Percentiles rank a stretch among this genome's conserved stretches.
Conservation (phyloP, 2,888 invertebrate genomes). For the Halictus quadricinctus region DNA sequence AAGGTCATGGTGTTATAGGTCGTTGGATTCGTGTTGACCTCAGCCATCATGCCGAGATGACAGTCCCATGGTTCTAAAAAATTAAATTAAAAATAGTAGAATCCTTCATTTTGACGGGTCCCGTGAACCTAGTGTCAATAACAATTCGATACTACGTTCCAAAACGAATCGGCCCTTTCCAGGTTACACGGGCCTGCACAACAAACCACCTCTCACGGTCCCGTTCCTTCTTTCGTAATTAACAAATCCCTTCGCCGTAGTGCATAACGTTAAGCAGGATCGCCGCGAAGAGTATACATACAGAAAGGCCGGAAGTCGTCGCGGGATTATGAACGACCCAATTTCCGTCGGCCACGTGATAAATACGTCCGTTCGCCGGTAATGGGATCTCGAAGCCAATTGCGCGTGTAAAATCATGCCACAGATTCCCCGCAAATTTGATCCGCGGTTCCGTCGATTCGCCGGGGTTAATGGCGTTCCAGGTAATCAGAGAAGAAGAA, state of each 20-base stretch:
- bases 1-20: no score
- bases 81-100: no score
- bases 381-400: constrained; percentile 4
- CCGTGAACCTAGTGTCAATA: no score
- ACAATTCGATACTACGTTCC: no score
- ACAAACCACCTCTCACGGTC: not conserved
- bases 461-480: constrained; percentile 21
- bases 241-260: not conserved
- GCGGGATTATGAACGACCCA: not conserved
- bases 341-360: not conserved
- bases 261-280: not conserved
- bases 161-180: no score
- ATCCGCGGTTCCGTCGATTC: not conserved
- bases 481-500: constrained; percentile 23
- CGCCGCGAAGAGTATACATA: not conserved
- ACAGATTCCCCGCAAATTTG: not conserved
- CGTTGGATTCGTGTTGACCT: no score
- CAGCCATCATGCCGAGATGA: no score
- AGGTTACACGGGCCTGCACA: not conserved
- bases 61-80: no score
- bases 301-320: not conserved
- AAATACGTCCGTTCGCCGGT: constrained; percentile 12
- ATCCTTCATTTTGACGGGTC: no score
- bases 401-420: constrained; percentile 3
- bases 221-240: not conserved